Conservation (phyloP, 2,888 invertebrate species). For the Hydrotaea cyrtoneurina region DNA sequence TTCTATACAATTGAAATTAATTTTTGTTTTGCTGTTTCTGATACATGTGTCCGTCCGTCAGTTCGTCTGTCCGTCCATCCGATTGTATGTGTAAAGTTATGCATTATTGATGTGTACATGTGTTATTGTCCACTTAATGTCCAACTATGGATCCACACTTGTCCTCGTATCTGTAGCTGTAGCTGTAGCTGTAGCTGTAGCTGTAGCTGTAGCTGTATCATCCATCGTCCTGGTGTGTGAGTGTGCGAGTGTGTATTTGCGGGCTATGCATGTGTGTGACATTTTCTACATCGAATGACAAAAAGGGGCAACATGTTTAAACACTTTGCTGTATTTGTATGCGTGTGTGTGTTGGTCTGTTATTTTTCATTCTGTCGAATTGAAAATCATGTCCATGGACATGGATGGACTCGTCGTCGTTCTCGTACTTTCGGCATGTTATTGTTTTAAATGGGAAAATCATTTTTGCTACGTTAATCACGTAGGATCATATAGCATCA, state of each 20-base stretch:
- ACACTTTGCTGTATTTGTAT: background rate
- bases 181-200: too few species aligned
- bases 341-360: background rate
- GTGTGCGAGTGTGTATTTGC: conserved; percentile 46
- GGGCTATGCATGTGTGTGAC: conserved; percentile 28
- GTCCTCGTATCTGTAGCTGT: conserved; percentile 4
- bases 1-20: conserved; percentile 9
- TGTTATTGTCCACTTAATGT: conserved; percentile 66
- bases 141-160: conserved; percentile 33
- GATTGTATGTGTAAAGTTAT: conserved; percentile 48
- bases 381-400: conserved; percentile 20
- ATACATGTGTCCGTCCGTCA: conserved; percentile 42
- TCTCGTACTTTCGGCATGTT: conserved; percentile 37
- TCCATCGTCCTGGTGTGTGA: too few species aligned
- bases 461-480: conserved; percentile 65
- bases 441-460: conserved; percentile 60
- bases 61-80: conserved; percentile 5
- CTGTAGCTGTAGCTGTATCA: too few species aligned
- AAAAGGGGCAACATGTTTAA: conserved; percentile 49
- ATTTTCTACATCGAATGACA: conserved; percentile 39
- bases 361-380: conserved; percentile 14
- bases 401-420: background rate
- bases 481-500: conserved; percentile 63
- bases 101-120: conserved; percentile 65
- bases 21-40: conserved; percentile 30